These are phyloP conservation scores for Drosophila rubida DNA, from an alignment of 2,888 invertebrate genomes.

Conservation along the genomic window DNA sequence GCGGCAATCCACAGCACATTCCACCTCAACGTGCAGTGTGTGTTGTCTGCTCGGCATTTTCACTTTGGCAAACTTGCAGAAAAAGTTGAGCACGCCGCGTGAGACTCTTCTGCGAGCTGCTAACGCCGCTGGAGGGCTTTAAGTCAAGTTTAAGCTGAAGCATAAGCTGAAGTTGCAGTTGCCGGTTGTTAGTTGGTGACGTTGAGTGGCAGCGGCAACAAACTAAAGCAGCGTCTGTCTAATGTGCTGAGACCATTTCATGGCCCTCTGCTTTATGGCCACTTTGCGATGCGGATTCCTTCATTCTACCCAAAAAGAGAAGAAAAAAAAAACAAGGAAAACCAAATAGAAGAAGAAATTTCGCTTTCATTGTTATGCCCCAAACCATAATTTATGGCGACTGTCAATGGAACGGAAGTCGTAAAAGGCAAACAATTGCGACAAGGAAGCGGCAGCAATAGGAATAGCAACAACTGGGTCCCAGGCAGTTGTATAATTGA, in stretches of 20 bases:
- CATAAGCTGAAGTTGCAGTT: conserved; percentile 4
- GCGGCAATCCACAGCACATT: conserved; percentile 1
- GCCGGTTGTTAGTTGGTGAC: neutral
- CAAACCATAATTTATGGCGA: conserved; percentile 63
- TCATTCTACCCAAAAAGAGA: neutral
- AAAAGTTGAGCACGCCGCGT: conserved; percentile 3
- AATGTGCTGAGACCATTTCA: conserved; percentile 31
- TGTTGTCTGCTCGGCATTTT: conserved; percentile 55
- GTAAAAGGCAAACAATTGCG: conserved; percentile 65
- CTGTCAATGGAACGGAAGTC: conserved; percentile 56
- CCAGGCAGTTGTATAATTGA: conserved; percentile 65
- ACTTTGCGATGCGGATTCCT: conserved; percentile 29
- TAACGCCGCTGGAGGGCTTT: conserved; percentile 25
- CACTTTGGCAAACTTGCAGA: conserved; percentile 37
- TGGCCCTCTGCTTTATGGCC: conserved; percentile 37
- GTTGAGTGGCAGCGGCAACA: conserved; percentile 13
- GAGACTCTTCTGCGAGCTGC: neutral
- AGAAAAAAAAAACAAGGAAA: too few relatives aligned
- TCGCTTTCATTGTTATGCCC: conserved; percentile 53
- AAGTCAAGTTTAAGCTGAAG: conserved; percentile 22
- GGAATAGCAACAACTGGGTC: conserved; percentile 3
- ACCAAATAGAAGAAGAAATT: too few relatives aligned
- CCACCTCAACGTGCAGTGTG: conserved; percentile 32
- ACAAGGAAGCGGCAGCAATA: conserved; percentile 23
- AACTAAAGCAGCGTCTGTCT: conserved; percentile 21